Evolutionary conservation across 2,797 vertebrate species (phyloP), one percentile per base, ranked within the genome.

Genomic region (Sebastolobus alascanus): DNA sequence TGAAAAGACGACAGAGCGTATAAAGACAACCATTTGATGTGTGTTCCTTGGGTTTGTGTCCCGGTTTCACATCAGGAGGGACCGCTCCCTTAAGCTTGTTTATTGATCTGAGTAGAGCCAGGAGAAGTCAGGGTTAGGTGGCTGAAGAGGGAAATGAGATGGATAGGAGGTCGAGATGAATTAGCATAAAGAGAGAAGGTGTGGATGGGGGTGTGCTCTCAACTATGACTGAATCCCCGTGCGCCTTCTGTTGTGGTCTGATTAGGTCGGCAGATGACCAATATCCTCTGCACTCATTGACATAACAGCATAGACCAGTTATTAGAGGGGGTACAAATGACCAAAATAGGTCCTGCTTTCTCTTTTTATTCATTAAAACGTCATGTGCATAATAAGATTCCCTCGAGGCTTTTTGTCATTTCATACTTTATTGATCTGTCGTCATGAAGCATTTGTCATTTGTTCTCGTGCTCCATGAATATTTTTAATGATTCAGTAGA

Each of bases 251-350:
- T 64, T 75, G 35, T 77, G 68, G 80, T 77, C 68, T 79, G 63
- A 84, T 69, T 68, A 83, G 70, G 76, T 72, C 82, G 85, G 75
- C 6, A 20, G n/a, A 82, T 87, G 79, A 85, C 52, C 65, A 73
- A 86, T 77, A 70, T 68, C 35, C 4, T 68, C 68, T 69, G 74
- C 20, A 74, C 56, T 83, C 76, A 56, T 31, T 81, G 73, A 73
- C 46, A 67, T 46, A 35, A 29, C 31, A 66, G 59, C 18, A 27
- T 6, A 58, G 31, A 70, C 35, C 60, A 54, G 3, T 61, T 71
- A 27, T 56, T 52, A n/a, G 7, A 12, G 12, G 2, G 12, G 8
- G 61, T 13, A 18, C 35, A 56, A 33, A 10, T 25, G 8, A 73
- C 33, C 12, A 35, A 71, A 69, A 68, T 20, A 71, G 5, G 63